Conservation (phyloP, 1,140 invertebrate genomes). For the Stegodyphus mimosarum region DNA sequence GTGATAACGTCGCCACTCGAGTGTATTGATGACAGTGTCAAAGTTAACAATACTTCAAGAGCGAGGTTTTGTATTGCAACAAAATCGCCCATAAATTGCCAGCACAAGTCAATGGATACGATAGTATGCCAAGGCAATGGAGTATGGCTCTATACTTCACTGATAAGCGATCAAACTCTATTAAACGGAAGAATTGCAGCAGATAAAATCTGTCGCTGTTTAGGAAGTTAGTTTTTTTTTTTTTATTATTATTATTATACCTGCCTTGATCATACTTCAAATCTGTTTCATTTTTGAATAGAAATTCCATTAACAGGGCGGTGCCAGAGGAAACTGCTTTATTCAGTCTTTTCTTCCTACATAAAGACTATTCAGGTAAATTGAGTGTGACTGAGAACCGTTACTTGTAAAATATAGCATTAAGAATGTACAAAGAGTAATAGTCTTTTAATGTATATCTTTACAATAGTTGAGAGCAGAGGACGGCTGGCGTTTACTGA, state of each 20-base stretch:
- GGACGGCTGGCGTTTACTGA: neutral
- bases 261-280: neutral
- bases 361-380: conserved; percentile 10
- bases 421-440: conserved; percentile 16
- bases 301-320: conserved; percentile 12
- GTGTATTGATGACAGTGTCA: conserved; percentile 5
- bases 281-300: neutral
- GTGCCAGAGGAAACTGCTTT: neutral
- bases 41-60: neutral
- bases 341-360: neutral
- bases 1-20: neutral
- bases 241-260: neutral
- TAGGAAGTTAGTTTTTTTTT: neutral
- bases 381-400: conserved; percentile 3
- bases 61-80: conserved; percentile 2
- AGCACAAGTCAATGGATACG: neutral
- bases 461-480: neutral
- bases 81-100: conserved; percentile 23
- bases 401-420: conserved; percentile 17
- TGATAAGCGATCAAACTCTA: neutral
- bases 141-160: too few species aligned
- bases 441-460: neutral
- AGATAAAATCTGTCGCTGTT: conserved; percentile 2
- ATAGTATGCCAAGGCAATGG: neutral
- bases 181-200: conserved; percentile 2